Base-by-base conservation (phyloP, 1,140 invertebrate genomes). In the Polypedilum vanderplanki region DNA sequence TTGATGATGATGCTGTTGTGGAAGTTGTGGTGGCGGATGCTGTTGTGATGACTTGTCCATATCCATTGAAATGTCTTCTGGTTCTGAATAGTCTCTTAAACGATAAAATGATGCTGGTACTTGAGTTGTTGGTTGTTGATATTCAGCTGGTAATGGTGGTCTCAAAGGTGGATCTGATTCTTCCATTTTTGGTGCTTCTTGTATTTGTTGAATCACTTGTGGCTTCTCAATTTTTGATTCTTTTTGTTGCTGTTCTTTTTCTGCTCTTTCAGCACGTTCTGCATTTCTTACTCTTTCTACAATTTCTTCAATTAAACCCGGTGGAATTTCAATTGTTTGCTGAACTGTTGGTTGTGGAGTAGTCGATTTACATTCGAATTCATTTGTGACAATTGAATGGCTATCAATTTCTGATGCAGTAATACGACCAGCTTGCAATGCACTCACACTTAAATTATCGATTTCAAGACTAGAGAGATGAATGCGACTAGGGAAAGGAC, bases 331-430 rank as follows among this genome's bases (percentile, higher is more conserved):
- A 57, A 90, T 86, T 73, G 87, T 33, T 5, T 1, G 87, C 77
- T 86, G 87, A 5, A 90, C 84, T 41, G 87, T 85, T 20, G 15
- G 20, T 20, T 9, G 8, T 76, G 90, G 83, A 78, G 89, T 86
- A 0, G 88, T 89, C 8, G 86, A 86, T 79, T 87, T 81, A 74
- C 80, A 81, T 40, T 88, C 65, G 85, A 89, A 78, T 83, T 87
- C 78, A 89, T 84, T 82, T 1, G 81, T 78, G 7, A 17, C 78
- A 18, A 94, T 84, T 4, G 88, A 87, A 57, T 87, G 85, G 1
- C 90, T 88, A 79, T 93, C 91, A 46, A 94, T 88, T 80, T 93
- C 91, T 0, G 91, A 93, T 0, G 92, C 91, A 17, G 89, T 83
- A 74, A 93, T 91, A 80, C 90, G 91, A 57, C 88, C 88, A 0